These are phyloP conservation scores for Aspidiotus rigidus DNA, from an alignment of 2,888 invertebrate genomes.

Conservation along the genomic window DNA sequence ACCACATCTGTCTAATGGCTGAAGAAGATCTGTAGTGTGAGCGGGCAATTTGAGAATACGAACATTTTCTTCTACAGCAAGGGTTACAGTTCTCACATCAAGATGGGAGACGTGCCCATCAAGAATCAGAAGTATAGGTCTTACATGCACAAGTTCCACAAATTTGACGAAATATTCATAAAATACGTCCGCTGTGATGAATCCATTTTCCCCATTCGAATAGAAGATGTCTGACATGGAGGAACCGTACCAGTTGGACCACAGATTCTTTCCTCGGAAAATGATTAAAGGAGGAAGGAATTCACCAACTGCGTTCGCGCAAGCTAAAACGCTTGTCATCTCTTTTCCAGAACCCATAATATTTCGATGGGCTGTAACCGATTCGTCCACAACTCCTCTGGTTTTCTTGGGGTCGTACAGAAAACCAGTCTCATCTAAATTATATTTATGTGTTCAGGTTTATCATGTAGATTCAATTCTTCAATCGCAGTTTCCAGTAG, in stretches of 20 bases:
- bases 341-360: slow-evolving; percentile 39
- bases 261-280: slow-evolving; percentile 37
- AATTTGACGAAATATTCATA: background rate
- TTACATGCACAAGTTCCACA: background rate
- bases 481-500: slow-evolving; percentile 35
- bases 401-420: slow-evolving; percentile 37
- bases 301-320: slow-evolving; percentile 38
- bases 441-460: slow-evolving; percentile 37
- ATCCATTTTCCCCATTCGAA: background rate
- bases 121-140: background rate
- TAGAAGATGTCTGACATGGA: background rate
- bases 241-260: background rate
- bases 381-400: slow-evolving; percentile 39
- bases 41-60: background rate
- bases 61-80: background rate
- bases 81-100: background rate
- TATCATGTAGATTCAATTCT: background rate
- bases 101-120: background rate
- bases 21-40: background rate
- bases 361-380: slow-evolving; percentile 37
- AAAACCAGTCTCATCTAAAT: slow-evolving; percentile 39
- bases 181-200: background rate
- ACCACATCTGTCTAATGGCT: background rate
- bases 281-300: slow-evolving; percentile 39
- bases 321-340: slow-evolving; percentile 39